Evolutionary conservation across 1,140 invertebrate genomes (phyloP).

Genomic region (Trachymyrmex septentrionalis): DNA sequence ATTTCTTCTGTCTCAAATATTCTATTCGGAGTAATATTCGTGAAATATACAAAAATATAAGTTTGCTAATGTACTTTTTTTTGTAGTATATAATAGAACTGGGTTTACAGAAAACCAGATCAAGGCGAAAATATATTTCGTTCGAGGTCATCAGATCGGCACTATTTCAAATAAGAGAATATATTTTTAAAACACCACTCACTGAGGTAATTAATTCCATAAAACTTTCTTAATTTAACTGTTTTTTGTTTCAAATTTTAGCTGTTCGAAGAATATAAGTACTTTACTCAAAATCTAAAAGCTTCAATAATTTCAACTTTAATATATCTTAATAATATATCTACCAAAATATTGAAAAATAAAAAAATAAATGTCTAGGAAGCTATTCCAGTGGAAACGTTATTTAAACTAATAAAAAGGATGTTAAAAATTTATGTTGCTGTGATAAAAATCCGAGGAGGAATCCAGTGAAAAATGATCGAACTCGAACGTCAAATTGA

Average conservation of each 20-base stretch:
- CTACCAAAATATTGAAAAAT: background rate
- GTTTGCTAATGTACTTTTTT: background rate
- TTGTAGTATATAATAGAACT: background rate
- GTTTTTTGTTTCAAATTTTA: background rate
- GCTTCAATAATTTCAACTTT: background rate
- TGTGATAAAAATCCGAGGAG: too few relatives aligned
- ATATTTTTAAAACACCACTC: background rate
- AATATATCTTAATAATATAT: background rate
- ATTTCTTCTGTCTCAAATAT: too few relatives aligned
- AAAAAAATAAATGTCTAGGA: background rate
- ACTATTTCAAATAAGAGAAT: background rate
- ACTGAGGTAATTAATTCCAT: background rate
- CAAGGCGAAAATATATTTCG: background rate
- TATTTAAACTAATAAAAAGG: too few relatives aligned
- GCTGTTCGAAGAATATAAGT: background rate
- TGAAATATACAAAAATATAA: too few relatives aligned
- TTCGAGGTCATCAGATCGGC: background rate
- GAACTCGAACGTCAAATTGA: too few relatives aligned
- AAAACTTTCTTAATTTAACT: background rate
- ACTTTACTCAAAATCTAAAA: background rate
- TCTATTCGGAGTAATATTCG: background rate
- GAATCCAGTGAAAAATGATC: too few relatives aligned
- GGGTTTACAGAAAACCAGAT: background rate
- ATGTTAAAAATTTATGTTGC: too few relatives aligned
- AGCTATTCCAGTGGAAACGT: too few relatives aligned